Evolutionary conservation across 2,888 invertebrate genomes (phyloP), one percentile per base, ranked within the genome.

Genomic region (Oligia latruncula): DNA sequence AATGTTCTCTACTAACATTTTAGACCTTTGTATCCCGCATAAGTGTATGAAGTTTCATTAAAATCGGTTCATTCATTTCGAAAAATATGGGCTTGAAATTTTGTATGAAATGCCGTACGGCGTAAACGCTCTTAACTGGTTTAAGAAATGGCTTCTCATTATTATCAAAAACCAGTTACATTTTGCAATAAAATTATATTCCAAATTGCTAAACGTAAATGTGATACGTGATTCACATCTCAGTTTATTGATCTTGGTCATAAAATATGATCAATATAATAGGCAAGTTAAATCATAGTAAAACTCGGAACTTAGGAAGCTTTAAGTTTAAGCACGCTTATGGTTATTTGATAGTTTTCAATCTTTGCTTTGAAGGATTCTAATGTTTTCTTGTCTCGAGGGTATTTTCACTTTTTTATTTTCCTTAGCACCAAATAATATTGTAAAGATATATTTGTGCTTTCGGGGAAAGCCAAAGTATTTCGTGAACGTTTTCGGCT

Each of bases 191-290:
- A 49, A 67, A 71, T 79, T 74, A 65, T 71, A 71, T 46, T 62
- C 35, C 74, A 46, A 35, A n/a, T 40, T 76, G 70, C 46, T 65
- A 70, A 84, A 84, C 60, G 46, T 60, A 35, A 23, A n/a, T 74
- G 55, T 68, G 67, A 64, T 68, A 46, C 52, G 67, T 72, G 79
- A 83, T 76, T 78, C 70, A 40, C n/a, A 73, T 76, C n/a, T 72
- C 81, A 76, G 79, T 87, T 78, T 84, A 87, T 81, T 58, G 60
- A 65, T 79, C 0, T 46, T 71, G 55, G 23, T 81, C 52, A 73
- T 87, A 70, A 75, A 80, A 64, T 66, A 64, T 67, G 52, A 68
- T 72, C 40, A 29, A 80, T 49, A 62, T 35, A 84, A 65, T 71
- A 62, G 52, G 23, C 29, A 65, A 55, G 49, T 55, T 55, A 67